phyloP scores from a whole-genome alignment of 1,140 invertebrate genomes.

The Plodia interpunctella region DNA sequence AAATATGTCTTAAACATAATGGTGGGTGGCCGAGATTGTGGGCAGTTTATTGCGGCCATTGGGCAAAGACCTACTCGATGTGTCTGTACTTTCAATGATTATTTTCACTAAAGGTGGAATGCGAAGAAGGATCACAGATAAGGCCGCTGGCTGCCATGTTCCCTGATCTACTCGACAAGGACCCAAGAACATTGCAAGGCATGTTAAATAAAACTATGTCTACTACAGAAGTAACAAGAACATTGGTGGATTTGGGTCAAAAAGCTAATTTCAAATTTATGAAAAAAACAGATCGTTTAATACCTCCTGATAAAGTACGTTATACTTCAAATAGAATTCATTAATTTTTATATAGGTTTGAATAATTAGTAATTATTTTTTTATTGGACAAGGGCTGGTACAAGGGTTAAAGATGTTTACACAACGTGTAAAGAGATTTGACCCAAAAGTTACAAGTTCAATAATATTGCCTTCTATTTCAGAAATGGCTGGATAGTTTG shows the following conservation, averaged over 20 bases:
- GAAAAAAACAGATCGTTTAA: slow-evolving; percentile 55
- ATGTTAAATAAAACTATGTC: slow-evolving; percentile 56
- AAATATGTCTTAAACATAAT: no score
- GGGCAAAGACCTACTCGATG: no score
- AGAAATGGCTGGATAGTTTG: slow-evolving; percentile 55
- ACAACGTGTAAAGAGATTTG: no score
- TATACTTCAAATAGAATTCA: no score
- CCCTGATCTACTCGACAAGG: slow-evolving; percentile 45
- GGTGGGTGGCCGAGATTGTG: no score
- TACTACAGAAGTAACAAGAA: slow-evolving; percentile 59
- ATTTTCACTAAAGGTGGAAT: slow-evolving; percentile 36
- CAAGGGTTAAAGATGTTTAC: no score
- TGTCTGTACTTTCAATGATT: neutral
- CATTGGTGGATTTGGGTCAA: slow-evolving; percentile 51
- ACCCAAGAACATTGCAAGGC: slow-evolving; percentile 45
- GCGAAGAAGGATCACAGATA: slow-evolving; percentile 44
- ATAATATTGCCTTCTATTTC: slow-evolving; percentile 18
- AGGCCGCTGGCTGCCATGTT: slow-evolving; percentile 56
- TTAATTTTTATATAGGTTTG: no score
- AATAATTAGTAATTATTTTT: no score
- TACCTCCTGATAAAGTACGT: slow-evolving; percentile 53
- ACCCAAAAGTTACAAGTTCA: no score
- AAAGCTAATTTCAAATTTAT: slow-evolving; percentile 59
- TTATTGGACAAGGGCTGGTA: no score
- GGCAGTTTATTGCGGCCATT: no score